Percentiles rank a stretch among this genome's conserved stretches.
These are phyloP conservation scores for Sander lucioperca DNA, from an alignment of 2,113 vertebrate genomes.

Conservation along the genomic window DNA sequence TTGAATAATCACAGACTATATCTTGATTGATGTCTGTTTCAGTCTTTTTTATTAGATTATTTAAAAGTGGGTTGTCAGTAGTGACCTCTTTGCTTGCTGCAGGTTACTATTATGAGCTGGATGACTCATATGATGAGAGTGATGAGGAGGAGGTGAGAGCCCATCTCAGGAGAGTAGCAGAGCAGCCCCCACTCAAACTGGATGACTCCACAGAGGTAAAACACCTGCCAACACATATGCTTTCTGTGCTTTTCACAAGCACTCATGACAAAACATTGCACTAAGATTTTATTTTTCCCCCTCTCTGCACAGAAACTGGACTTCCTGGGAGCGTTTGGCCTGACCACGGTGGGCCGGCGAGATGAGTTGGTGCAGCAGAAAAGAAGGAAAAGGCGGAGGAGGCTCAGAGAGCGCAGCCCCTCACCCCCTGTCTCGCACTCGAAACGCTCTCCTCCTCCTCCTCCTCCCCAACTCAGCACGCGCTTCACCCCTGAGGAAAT, in stretches of 20 bases:
- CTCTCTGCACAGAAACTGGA: slow-evolving; percentile 90
- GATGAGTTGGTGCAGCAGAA: slow-evolving; percentile 94
- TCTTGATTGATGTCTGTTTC: slow-evolving; percentile 6
- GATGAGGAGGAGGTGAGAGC: slow-evolving; percentile 97
- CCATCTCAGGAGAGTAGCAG: slow-evolving; percentile 93
- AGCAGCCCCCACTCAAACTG: slow-evolving; percentile 96
- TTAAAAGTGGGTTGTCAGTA: slow-evolving; percentile 3
- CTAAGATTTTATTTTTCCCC: not conserved
- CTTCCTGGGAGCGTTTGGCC: slow-evolving; percentile 92
- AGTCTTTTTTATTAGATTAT: slow-evolving; percentile 4
- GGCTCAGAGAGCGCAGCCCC: slow-evolving; percentile 95
- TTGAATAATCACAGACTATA: not conserved
- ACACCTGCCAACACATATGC: not conserved
- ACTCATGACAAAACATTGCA: not conserved
- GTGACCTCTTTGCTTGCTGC: slow-evolving; percentile 36
- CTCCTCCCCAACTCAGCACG: slow-evolving; percentile 89
- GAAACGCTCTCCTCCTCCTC: slow-evolving; percentile 90
- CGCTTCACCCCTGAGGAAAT: slow-evolving; percentile 97
- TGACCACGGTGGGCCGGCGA: slow-evolving; percentile 93
- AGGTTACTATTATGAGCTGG: slow-evolving; percentile 99
- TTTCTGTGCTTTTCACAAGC: slow-evolving; percentile 7
- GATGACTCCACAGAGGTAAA: slow-evolving; percentile 95
- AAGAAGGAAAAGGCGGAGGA: slow-evolving; percentile 92
- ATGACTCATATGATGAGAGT: slow-evolving; percentile 97
- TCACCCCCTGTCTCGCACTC: slow-evolving; percentile 88